phyloP scores from a whole-genome alignment of 2,888 invertebrate genomes.

The Strigamia crassipes region DNA sequence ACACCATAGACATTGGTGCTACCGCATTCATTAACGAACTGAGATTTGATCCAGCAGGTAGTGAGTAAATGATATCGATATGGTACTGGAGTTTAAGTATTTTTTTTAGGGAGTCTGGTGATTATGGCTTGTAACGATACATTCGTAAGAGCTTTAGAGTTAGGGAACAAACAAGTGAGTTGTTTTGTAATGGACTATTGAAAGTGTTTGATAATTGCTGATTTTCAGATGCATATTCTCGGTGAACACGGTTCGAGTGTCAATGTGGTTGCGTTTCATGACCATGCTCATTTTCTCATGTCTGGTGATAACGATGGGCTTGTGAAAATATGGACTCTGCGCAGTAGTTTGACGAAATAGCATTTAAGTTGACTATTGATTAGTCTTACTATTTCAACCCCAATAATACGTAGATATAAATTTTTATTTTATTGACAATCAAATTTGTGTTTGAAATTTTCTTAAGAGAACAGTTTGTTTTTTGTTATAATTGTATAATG shows the following conservation, averaged over 20 bases:
- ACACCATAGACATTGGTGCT: constrained; percentile 2
- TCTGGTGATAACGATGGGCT: background rate
- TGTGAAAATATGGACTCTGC: constrained; percentile 21
- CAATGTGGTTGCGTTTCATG: background rate
- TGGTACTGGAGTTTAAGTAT: too few species aligned
- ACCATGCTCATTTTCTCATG: background rate
- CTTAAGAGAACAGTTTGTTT: too few species aligned
- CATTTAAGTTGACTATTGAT: too few species aligned
- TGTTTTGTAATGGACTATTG: background rate
- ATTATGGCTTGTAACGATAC: background rate
- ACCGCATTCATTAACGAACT: background rate
- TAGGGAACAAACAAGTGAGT: background rate
- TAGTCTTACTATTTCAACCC: too few species aligned
- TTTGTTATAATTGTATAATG: too few species aligned
- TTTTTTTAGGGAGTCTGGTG: background rate
- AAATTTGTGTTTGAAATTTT: too few species aligned
- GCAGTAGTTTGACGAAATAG: background rate
- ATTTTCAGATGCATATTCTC: background rate
- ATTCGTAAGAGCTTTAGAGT: background rate
- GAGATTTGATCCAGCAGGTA: constrained; percentile 11
- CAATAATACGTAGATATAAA: too few species aligned
- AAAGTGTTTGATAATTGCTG: background rate
- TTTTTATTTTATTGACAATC: too few species aligned
- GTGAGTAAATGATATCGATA: too few species aligned
- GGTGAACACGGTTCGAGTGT: background rate